Conservation (phyloP, 2,888 invertebrate genomes). For the Pristionchus fissidentatus region DNA sequence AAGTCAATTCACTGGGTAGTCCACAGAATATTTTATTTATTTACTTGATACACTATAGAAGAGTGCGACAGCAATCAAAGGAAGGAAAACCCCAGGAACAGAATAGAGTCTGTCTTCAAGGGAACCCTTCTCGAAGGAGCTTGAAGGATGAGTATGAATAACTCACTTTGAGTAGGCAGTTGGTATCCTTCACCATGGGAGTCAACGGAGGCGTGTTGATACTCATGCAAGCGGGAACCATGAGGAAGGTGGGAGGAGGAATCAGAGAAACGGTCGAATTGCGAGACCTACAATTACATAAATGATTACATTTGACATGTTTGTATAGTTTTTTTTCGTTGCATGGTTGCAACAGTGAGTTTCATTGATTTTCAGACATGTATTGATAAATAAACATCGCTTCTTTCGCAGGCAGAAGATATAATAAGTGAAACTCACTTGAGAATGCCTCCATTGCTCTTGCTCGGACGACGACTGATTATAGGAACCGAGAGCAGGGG, state of each 20-base stretch:
- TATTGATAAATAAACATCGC: no score
- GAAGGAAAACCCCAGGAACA: no score
- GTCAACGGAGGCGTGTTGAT: slow-evolving; percentile 63
- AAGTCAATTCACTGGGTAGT: no score
- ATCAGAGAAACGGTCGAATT: slow-evolving; percentile 49
- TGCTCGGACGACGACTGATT: slow-evolving; percentile 24
- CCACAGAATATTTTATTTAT: no score
- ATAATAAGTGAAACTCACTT: slow-evolving; percentile 4
- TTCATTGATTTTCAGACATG: no score
- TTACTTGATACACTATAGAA: no score
- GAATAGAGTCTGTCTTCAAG: no score
- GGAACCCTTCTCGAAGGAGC: no score
- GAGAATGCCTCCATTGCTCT: slow-evolving; percentile 40
- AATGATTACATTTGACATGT: not conserved
- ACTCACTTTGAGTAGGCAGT: slow-evolving; percentile 5
- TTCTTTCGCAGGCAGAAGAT: no score
- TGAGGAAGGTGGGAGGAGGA: slow-evolving; percentile 64
- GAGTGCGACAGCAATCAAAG: no score
- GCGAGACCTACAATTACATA: not conserved
- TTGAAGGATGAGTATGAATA: not conserved
- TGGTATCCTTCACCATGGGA: slow-evolving; percentile 48
- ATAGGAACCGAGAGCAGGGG: slow-evolving; percentile 41
- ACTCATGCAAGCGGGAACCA: slow-evolving; percentile 67
- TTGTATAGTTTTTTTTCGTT: not conserved
- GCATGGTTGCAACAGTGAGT: not conserved